Conservation (phyloP, 2,888 invertebrate species). For the Hedya salicella region DNA sequence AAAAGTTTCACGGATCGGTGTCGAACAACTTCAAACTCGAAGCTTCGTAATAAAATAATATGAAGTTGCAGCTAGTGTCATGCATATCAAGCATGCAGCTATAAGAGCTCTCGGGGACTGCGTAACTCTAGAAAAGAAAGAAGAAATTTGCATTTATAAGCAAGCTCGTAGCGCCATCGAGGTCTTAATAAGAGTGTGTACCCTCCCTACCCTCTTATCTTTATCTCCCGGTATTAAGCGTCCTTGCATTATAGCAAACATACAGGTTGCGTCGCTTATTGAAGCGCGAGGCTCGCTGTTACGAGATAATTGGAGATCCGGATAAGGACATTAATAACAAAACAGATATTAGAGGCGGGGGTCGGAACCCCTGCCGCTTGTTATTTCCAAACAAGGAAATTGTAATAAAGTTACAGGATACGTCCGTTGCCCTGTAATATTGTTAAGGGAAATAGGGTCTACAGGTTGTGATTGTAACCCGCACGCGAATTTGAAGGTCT, state of each 20-base stretch:
- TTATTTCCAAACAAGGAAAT: slow-evolving; percentile 73
- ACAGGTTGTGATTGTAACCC: slow-evolving; percentile 58
- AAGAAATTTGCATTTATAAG: slow-evolving; percentile 8
- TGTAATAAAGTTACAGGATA: slow-evolving; percentile 72
- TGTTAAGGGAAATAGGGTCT: slow-evolving; percentile 67
- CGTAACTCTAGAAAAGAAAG: background rate
- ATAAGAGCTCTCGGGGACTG: background rate
- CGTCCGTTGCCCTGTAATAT: slow-evolving; percentile 65
- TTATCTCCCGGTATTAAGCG: slow-evolving; percentile 24
- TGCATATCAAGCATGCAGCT: background rate
- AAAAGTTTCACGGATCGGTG: background rate
- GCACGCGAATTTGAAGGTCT: slow-evolving; percentile 39
- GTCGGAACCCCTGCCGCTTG: slow-evolving; percentile 65
- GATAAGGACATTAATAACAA: slow-evolving; percentile 78
- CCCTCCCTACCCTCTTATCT: slow-evolving; percentile 20
- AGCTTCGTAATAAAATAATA: background rate
- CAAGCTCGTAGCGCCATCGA: slow-evolving; percentile 1
- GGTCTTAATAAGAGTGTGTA: slow-evolving; percentile 9
- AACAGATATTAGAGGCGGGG: slow-evolving; percentile 73
- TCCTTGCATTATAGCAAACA: slow-evolving; percentile 55
- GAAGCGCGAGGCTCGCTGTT: slow-evolving; percentile 56
- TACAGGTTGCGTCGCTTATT: slow-evolving; percentile 56
- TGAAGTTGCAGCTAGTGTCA: background rate
- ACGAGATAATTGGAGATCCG: slow-evolving; percentile 75
- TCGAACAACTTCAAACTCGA: background rate